phyloP scores from a whole-genome alignment of 1,140 invertebrate genomes.

The Pseudomyrmex sp. region DNA sequence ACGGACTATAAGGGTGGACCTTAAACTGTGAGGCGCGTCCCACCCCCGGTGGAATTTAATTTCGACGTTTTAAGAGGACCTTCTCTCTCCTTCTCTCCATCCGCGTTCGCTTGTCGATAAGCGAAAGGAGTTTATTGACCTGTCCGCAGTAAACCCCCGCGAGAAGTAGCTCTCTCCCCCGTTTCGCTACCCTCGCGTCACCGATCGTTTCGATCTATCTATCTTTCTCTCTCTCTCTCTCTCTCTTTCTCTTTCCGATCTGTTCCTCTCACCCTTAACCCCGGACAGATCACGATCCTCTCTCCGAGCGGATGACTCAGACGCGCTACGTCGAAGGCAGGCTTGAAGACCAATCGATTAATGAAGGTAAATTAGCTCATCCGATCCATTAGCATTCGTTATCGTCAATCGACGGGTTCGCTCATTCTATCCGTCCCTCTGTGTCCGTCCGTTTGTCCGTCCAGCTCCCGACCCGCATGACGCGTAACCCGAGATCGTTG shows the following conservation, averaged over 20 bases:
- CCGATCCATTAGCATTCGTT: slow-evolving; percentile 82
- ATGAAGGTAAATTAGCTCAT: slow-evolving; percentile 82
- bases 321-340: slow-evolving; percentile 67
- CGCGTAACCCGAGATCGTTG: slow-evolving; percentile 79
- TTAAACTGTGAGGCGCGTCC: slow-evolving; percentile 69
- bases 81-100: slow-evolving; percentile 28
- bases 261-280: neutral
- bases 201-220: neutral
- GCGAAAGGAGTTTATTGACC: slow-evolving; percentile 78
- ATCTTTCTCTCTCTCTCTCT: slow-evolving; percentile 25
- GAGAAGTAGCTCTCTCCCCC: slow-evolving; percentile 53
- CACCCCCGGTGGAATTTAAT: slow-evolving; percentile 79
- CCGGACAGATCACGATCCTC: slow-evolving; percentile 19
- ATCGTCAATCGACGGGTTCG: slow-evolving; percentile 79
- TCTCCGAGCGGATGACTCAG: slow-evolving; percentile 38
- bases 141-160: slow-evolving; percentile 65
- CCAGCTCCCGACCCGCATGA: slow-evolving; percentile 75
- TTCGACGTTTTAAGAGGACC: slow-evolving; percentile 80
- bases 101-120: slow-evolving; percentile 65
- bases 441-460: slow-evolving; percentile 60
- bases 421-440: slow-evolving; percentile 55
- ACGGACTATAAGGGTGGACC: slow-evolving; percentile 69
- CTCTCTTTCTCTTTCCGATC: slow-evolving; percentile 11
- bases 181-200: slow-evolving; percentile 26
- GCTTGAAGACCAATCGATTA: slow-evolving; percentile 80